Conservation (phyloP, 2,888 invertebrate genomes). For the Eupithecia tripunctaria region DNA sequence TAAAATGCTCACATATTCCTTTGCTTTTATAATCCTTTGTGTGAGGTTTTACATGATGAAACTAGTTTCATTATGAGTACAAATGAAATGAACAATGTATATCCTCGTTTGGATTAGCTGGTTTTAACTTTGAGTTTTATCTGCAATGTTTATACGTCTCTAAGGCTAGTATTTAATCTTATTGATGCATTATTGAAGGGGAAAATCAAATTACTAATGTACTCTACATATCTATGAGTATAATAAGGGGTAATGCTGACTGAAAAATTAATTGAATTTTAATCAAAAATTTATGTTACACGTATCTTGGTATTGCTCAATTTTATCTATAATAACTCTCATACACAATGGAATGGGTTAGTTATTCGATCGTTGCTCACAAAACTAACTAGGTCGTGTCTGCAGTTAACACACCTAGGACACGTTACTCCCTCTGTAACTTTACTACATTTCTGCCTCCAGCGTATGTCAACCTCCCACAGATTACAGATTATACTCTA, state of each 20-base stretch:
- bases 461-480: conserved; percentile 75
- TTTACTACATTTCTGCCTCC: conserved; percentile 50
- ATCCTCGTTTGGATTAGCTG: not conserved
- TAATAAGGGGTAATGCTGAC: not conserved
- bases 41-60: not conserved
- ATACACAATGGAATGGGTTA: not conserved
- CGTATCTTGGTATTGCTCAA: not conserved
- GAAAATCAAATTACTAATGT: not conserved
- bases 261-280: not conserved
- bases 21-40: not conserved
- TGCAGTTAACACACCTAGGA: not conserved
- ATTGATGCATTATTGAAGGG: not conserved
- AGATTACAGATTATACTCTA: conserved; percentile 73
- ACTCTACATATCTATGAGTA: not conserved
- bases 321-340: no score
- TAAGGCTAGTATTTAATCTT: no score
- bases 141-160: no score
- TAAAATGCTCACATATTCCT: not conserved
- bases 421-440: conserved; percentile 7
- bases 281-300: no score
- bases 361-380: not conserved
- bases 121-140: not conserved
- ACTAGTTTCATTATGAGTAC: conserved; percentile 1
- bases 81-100: not conserved
- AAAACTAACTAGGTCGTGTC: not conserved